phyloP scores from a whole-genome alignment of 2,113 vertebrate species.

The Picathartes gymnocephalus region DNA sequence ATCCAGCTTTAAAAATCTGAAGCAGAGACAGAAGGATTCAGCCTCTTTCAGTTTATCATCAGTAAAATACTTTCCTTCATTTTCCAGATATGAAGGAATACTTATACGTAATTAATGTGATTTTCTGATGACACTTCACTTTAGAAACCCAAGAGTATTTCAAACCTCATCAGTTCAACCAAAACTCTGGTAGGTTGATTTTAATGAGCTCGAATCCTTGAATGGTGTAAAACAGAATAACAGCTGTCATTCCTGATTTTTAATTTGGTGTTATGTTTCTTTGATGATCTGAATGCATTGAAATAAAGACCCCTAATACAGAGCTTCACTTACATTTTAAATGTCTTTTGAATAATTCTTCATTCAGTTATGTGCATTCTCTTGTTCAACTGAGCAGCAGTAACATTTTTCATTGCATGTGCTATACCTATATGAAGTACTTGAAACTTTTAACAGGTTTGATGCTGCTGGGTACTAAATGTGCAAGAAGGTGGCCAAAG shows the following conservation, averaged over 20 bases:
- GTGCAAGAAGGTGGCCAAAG: background rate
- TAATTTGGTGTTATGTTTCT: background rate
- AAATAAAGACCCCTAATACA: background rate
- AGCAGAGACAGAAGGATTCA: background rate
- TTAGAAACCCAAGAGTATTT: slow-evolving; percentile 10
- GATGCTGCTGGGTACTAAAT: background rate
- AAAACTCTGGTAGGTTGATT: background rate
- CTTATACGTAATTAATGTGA: background rate
- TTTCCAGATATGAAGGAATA: slow-evolving; percentile 7
- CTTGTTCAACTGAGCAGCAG: background rate
- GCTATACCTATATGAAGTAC: background rate
- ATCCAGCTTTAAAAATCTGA: slow-evolving; percentile 27
- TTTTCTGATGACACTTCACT: slow-evolving; percentile 35
- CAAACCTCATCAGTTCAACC: slow-evolving; percentile 9
- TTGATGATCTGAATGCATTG: background rate
- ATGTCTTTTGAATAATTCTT: background rate
- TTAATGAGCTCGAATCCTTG: slow-evolving; percentile 37
- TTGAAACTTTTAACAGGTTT: background rate
- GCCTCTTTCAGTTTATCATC: background rate
- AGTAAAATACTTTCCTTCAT: slow-evolving; percentile 5
- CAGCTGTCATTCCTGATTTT: background rate
- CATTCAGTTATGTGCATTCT: background rate
- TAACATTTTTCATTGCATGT: background rate
- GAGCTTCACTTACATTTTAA: background rate
- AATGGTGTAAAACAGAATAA: background rate